These are phyloP conservation scores for Neoaliturus tenellus DNA, from an alignment of 2,888 invertebrate genomes.

Conservation along the genomic window DNA sequence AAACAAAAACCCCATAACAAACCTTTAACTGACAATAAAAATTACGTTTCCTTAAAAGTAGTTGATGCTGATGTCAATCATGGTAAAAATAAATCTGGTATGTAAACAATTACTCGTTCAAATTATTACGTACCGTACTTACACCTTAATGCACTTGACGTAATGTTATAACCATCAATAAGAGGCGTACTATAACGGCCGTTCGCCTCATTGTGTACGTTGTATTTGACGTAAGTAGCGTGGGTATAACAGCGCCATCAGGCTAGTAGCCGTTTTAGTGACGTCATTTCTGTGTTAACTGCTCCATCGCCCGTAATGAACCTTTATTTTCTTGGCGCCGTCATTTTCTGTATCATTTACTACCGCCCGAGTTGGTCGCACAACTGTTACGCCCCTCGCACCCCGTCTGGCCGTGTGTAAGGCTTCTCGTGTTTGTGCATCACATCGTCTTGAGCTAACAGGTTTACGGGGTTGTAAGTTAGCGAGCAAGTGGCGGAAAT, in stretches of 20 bases:
- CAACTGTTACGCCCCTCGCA: no score
- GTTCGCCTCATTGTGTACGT: neutral
- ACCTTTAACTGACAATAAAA: no score
- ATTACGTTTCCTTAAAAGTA: no score
- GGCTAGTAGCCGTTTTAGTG: constrained; percentile 1
- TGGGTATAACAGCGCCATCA: neutral
- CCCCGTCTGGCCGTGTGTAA: neutral
- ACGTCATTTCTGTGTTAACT: constrained; percentile 24
- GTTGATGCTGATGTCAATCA: no score
- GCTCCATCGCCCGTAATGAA: neutral
- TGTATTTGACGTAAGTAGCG: neutral
- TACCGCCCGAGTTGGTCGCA: neutral
- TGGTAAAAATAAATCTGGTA: no score
- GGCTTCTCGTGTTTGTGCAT: neutral
- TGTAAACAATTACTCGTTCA: no score
- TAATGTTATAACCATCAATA: no score
- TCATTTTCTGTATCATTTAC: constrained; percentile 14
- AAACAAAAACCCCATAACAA: no score
- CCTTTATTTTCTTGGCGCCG: constrained; percentile 8
- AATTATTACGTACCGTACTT: no score
- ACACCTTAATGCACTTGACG: no score
- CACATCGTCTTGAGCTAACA: constrained; percentile 23
- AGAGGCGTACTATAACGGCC: no score
- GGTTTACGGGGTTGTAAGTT: neutral
- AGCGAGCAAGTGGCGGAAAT: constrained; percentile 22